Conservation (phyloP, 2,113 vertebrate species). For the Xiphophorus couchianus region DNA sequence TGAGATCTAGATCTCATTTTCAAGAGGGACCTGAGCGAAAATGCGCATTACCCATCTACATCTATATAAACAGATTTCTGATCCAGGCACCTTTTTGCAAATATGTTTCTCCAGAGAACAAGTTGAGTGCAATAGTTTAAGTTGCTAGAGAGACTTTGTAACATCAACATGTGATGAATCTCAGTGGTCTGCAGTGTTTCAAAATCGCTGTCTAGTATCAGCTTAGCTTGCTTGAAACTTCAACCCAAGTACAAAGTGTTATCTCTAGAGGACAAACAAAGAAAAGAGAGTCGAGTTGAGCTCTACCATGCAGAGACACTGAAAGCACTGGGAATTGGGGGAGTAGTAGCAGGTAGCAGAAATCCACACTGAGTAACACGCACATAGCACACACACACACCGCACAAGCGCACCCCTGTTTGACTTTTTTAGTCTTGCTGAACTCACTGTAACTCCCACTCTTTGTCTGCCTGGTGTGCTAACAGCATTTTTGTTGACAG, state of each 20-base stretch:
- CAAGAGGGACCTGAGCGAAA: too few species aligned
- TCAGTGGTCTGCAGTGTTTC: conserved; percentile 9
- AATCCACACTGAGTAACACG: conserved; percentile 5
- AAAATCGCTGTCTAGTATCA: background rate
- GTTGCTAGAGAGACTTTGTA: background rate
- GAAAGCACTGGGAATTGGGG: conserved; percentile 4
- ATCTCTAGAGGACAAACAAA: background rate
- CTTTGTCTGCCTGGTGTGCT: conserved; percentile 42
- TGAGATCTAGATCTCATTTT: too few species aligned
- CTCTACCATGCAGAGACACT: background rate
- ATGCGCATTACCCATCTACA: background rate
- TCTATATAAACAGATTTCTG: background rate
- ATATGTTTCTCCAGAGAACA: background rate
- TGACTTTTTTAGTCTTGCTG: conserved; percentile 34
- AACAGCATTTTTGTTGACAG: conserved; percentile 45
- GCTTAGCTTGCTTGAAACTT: conserved; percentile 2
- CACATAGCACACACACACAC: background rate
- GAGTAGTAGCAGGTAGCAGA: conserved; percentile 21
- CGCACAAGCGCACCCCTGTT: conserved; percentile 20
- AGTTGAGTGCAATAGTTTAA: background rate
- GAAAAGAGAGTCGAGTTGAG: background rate
- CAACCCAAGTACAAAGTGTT: background rate
- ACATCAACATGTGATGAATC: background rate
- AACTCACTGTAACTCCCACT: conserved; percentile 46
- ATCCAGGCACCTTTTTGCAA: background rate